A percentile compares a stretch with the other conserved stretches of the same genome.
Conservation (phyloP, 2,113 vertebrate genomes). For the Columba janthina region DNA sequence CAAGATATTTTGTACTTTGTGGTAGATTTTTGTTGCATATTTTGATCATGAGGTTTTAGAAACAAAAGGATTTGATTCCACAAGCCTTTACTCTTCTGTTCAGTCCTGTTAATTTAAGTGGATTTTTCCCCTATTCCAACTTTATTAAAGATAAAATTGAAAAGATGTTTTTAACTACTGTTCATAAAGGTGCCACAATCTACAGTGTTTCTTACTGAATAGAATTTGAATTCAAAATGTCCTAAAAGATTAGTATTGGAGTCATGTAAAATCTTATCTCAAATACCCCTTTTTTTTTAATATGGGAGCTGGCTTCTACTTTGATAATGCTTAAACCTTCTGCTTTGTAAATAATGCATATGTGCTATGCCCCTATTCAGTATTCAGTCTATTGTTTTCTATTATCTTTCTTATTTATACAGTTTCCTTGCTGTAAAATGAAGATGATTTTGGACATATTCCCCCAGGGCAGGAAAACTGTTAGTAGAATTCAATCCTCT, state of each 20-base stretch:
- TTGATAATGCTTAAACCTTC: neutral
- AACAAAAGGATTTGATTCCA: neutral
- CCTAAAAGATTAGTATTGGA: neutral
- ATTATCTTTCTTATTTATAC: constrained; percentile 23
- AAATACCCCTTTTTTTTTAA: neutral
- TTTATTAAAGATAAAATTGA: neutral
- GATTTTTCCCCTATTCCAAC: neutral
- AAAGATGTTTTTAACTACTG: neutral
- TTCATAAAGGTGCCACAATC: neutral
- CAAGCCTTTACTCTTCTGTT: neutral
- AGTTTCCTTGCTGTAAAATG: neutral
- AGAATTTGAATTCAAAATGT: neutral
- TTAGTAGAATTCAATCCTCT: constrained; percentile 1
- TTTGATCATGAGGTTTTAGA: neutral
- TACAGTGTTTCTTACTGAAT: neutral
- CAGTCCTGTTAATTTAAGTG: neutral
- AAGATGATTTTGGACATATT: constrained; percentile 16
- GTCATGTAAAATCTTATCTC: neutral
- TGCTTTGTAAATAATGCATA: constrained; percentile 52
- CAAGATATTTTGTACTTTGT: neutral
- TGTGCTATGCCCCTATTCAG: neutral
- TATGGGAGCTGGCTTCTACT: neutral
- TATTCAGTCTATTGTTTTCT: constrained; percentile 30
- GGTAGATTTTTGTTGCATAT: neutral
- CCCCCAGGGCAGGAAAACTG: neutral